Evolutionary conservation across 2,797 vertebrate species (phyloP), one percentile per base, ranked within the genome.

Genomic region (Pangasius larnaudii): DNA sequence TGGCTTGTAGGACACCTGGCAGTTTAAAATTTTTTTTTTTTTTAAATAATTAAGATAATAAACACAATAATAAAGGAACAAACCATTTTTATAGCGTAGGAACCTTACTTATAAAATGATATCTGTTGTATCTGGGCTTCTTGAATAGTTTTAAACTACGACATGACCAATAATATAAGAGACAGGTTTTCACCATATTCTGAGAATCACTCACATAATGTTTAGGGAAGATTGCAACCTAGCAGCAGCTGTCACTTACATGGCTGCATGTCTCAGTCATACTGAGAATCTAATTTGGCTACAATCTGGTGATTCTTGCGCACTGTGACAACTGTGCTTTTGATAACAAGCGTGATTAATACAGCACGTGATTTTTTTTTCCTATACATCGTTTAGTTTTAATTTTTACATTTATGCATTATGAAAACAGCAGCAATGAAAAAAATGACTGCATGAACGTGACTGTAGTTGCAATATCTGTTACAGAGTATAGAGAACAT

Each of bases 231-330:
- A 42, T 9, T 63, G 14, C 13, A 82, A 82, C 79, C 58, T 63
- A n/a, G 39, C 61, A 84, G 63, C 63, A 84, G 63, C 61, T 84
- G 46, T 69, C 63, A 51, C 19, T 30, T 30, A 63, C 56, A 77
- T 69, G 63, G 46, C 82, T 84, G n/a, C 63, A 53, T 51, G 82
- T 33, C 82, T 33, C 46, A 24, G 42, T 53, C 61, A 51, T 33
- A 84, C 63, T 67, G 82, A 53, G 63, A 84, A 69, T 53, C n/a
- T 67, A 84, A 84, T 84, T 69, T 51, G 5, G 18, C 82, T 84
- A 30, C 61, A 33, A 84, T 84, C 42, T 67, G 59, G 9, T 65
- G 82, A 67, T 51, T 69, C 11, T 5, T 69, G 19, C 42, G 0
- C 13, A 19, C 82, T 84, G 63, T 51, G 81, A 67, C 5, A 39